Percentiles rank a stretch among this genome's conserved stretches.
Evolutionary conservation across 2,113 vertebrate species (phyloP).

Genomic region (Pao palembangensis): DNA sequence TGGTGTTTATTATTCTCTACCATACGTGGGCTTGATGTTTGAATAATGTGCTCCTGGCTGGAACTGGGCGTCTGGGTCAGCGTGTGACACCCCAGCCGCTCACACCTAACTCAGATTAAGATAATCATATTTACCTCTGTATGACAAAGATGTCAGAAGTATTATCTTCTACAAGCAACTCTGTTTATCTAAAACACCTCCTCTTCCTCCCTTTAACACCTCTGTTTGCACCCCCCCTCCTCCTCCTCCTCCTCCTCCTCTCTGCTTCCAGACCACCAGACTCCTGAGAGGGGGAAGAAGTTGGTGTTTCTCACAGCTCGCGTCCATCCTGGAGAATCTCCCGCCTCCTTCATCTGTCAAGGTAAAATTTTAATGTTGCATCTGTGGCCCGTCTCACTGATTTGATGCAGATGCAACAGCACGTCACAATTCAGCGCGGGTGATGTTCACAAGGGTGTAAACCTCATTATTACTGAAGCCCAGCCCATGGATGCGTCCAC

Average conservation of each 20-base stretch:
- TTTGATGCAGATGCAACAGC: slow-evolving; percentile 7
- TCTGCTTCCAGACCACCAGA: slow-evolving; percentile 74
- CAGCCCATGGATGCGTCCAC: too few species aligned
- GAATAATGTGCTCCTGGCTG: slow-evolving; percentile 45
- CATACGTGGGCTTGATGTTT: slow-evolving; percentile 52
- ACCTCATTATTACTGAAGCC: not conserved
- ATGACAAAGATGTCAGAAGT: not conserved
- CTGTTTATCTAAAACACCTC: slow-evolving; percentile 8
- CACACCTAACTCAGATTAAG: not conserved
- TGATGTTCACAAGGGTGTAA: not conserved
- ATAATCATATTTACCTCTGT: not conserved
- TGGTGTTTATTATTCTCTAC: slow-evolving; percentile 38
- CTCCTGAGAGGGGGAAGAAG: slow-evolving; percentile 83
- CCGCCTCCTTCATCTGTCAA: slow-evolving; percentile 96
- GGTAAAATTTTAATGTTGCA: slow-evolving; percentile 75
- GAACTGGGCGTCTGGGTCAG: slow-evolving; percentile 19
- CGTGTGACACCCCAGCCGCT: slow-evolving; percentile 15
- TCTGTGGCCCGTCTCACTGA: not conserved
- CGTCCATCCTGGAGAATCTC: slow-evolving; percentile 96
- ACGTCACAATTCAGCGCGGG: not conserved
- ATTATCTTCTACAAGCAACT: not conserved
- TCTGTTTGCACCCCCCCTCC: not conserved
- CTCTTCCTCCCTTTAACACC: slow-evolving; percentile 1
- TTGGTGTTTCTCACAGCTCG: slow-evolving; percentile 92
- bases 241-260: not conserved